phyloP scores from a whole-genome alignment of 2,113 vertebrate genomes.

The Ranitomeya imitator region DNA sequence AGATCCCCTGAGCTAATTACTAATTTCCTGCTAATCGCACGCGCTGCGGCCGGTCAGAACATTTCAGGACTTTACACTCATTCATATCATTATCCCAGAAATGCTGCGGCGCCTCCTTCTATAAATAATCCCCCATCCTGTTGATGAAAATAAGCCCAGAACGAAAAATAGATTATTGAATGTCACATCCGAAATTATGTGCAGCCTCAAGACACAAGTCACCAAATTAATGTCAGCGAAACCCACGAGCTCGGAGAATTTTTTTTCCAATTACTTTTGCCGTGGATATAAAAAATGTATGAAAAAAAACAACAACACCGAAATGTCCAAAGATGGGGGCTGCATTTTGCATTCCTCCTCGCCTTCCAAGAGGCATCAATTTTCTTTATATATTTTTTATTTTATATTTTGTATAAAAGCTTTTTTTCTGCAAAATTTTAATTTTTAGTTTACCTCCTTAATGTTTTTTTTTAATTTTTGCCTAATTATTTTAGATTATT shows the following conservation, averaged over 20 bases:
- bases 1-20: neutral
- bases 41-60: neutral
- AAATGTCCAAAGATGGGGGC: no score
- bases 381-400: no score
- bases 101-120: neutral
- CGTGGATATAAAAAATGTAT: neutral
- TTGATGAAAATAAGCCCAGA: neutral
- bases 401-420: no score
- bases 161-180: neutral
- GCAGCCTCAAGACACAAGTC: neutral
- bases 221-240: neutral
- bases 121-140: neutral
- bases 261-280: neutral
- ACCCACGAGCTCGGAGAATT: neutral
- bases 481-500: no score
- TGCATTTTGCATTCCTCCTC: no score
- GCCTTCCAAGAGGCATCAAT: no score
- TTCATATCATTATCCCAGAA: neutral
- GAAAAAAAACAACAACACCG: no score
- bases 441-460: no score
- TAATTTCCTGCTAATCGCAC: neutral
- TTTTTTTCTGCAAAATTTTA: neutral
- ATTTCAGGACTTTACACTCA: neutral
- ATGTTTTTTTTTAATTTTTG: no score
- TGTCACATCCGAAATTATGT: neutral